Evolutionary conservation across 2,888 invertebrate species (phyloP).

Genomic region (Xestia rhomboidea): DNA sequence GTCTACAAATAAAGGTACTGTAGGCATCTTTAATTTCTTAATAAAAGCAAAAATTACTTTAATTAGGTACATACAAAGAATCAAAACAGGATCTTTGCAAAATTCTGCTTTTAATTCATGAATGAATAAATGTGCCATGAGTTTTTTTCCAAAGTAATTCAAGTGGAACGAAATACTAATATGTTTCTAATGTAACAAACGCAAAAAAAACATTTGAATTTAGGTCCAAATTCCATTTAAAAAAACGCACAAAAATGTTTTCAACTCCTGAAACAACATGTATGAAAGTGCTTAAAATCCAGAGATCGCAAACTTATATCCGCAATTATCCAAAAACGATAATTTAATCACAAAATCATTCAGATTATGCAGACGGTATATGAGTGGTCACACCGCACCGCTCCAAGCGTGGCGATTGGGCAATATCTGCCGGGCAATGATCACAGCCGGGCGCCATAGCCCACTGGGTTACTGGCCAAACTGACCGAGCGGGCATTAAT

Average conservation of each 20-base stretch:
- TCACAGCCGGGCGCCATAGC: constrained; percentile 69
- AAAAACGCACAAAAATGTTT: not conserved
- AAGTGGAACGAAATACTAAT: not conserved
- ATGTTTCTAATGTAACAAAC: not conserved
- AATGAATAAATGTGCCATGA: not conserved
- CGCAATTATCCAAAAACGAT: not conserved
- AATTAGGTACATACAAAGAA: not conserved
- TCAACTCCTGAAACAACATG: not conserved
- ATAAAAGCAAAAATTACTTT: not conserved
- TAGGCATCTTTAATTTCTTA: not conserved
- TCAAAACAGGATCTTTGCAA: not conserved
- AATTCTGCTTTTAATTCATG: not conserved
- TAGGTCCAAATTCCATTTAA: not conserved
- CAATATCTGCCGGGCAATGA: constrained; percentile 77
- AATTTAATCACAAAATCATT: constrained; percentile 19
- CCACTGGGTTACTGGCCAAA: constrained; percentile 71
- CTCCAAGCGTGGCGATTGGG: constrained; percentile 76
- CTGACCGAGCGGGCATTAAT: constrained; percentile 82
- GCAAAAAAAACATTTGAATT: not conserved
- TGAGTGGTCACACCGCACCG: constrained; percentile 31
- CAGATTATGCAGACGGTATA: constrained; percentile 65
- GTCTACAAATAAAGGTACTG: not conserved
- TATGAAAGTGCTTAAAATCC: not conserved
- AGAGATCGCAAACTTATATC: constrained; percentile 2
- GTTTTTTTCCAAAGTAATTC: not conserved